Evolutionary conservation across 2,888 invertebrate genomes (phyloP), one percentile per base, ranked within the genome.

Genomic region (Laspeyria flexula): DNA sequence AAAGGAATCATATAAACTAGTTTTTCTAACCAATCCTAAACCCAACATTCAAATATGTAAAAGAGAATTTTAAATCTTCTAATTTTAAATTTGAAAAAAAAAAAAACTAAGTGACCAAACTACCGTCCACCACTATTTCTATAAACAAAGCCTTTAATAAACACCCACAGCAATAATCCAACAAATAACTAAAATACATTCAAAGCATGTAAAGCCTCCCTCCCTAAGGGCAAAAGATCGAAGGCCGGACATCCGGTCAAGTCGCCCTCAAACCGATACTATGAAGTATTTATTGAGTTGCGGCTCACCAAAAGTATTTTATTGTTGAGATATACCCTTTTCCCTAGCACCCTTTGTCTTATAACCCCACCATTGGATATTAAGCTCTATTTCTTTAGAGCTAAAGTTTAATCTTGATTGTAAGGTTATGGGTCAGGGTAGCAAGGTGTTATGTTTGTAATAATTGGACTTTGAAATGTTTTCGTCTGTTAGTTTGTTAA

Each of bases 221-320:
- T 73, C 83, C 85, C 79, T 65, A 69, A 78, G 88, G 90, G 88
- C 85, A 73, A 79, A 78, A 86, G 90, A 88, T 86, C 89, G 88
- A 81, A 87, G 86, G 86, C 84, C 88, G 83, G 83, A 86, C 84
- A 70, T 88, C 87, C 88, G 89, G 89, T 81, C 88, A 85, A 81
- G 78, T 81, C 83, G 79, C 84, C 87, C 86, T 85, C 83, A 81
- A 83, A 83, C 87, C 86, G 87, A 88, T 90, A 89, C 88, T 88
- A 90, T 90, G 88, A 91, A 89, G 91, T 92, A 92, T 92, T 92
- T 92, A 92, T 92, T 86, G 90, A 90, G 87, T 86, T 89, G 92
- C 79, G 92, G 92, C 79, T 84, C 75, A 89, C 91, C 92, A 71
- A 85, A 90, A 77, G 85, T 89, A 90, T 90, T 91, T 87, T 85